Evolutionary conservation across 1,140 invertebrate species (phyloP).

Genomic region (Pteromalus puparum): DNA sequence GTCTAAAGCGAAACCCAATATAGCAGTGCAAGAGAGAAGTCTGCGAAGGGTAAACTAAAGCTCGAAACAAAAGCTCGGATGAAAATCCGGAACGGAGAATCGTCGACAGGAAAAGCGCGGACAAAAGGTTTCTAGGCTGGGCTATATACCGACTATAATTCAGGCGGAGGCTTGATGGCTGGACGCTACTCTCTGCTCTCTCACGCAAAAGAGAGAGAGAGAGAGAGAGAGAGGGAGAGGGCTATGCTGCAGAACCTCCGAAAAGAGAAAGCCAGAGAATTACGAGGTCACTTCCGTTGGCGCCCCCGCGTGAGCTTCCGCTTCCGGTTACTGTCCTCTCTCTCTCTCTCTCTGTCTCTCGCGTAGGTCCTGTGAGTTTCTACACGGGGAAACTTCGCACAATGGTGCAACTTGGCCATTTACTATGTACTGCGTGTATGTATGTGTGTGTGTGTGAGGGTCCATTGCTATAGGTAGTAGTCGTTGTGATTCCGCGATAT

Average conservation of each 20-base stretch:
- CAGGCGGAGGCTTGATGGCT: conserved; percentile 69
- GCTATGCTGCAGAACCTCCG: background rate
- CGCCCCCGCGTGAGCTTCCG: conserved; percentile 74
- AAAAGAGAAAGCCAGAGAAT: conserved; percentile 69
- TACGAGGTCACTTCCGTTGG: conserved; percentile 76
- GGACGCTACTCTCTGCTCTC: conserved; percentile 58
- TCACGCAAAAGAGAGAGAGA: conserved; percentile 46
- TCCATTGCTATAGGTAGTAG: background rate
- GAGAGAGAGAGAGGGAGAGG: conserved; percentile 13
- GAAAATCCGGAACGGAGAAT: conserved; percentile 58
- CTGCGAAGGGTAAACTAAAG: background rate
- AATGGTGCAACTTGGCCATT: conserved; percentile 70
- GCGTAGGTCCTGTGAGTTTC: background rate
- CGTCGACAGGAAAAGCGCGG: conserved; percentile 70
- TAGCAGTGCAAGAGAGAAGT: conserved; percentile 21
- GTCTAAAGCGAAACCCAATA: conserved; percentile 23
- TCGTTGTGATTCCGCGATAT: too few relatives aligned
- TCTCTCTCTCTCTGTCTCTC: conserved; percentile 30
- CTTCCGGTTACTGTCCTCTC: conserved; percentile 63
- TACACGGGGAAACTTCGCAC: conserved; percentile 65
- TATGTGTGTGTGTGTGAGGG: background rate
- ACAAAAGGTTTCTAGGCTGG: conserved; percentile 72
- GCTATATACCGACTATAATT: conserved; percentile 69
- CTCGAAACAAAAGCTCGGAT: conserved; percentile 7
- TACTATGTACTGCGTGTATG: conserved; percentile 56